A percentile compares a stretch with the other conserved stretches of the same genome.
Evolutionary conservation across 1,140 invertebrate species (phyloP).

Genomic region (Charaxes varanes): DNA sequence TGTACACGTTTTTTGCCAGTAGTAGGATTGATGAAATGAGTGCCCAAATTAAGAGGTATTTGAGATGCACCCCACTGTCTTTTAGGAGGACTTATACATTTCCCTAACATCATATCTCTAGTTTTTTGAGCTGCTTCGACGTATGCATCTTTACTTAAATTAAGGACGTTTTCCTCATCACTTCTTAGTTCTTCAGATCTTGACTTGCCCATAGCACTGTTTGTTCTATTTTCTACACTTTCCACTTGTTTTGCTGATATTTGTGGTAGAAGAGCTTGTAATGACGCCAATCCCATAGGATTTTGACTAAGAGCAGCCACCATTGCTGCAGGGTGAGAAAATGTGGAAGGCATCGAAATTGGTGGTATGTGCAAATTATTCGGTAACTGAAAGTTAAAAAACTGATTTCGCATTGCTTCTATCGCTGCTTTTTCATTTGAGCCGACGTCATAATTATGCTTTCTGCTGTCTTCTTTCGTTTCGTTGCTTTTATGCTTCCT

Average conservation of each 20-base stretch:
- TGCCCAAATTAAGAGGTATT: constrained; percentile 89
- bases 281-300: constrained; percentile 60
- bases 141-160: constrained; percentile 78
- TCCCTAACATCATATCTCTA: constrained; percentile 76
- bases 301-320: constrained; percentile 71
- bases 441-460: constrained; percentile 61
- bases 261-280: constrained; percentile 61
- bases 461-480: constrained; percentile 54
- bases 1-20: constrained; percentile 97
- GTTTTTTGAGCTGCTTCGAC: constrained; percentile 57
- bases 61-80: constrained; percentile 89
- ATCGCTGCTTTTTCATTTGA: constrained; percentile 65
- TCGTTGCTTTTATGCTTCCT: constrained; percentile 76
- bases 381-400: constrained; percentile 75
- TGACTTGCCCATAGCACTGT: constrained; percentile 26
- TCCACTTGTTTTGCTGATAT: constrained; percentile 51
- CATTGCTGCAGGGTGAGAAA: constrained; percentile 74
- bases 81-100: constrained; percentile 91
- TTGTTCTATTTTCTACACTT: constrained; percentile 34
- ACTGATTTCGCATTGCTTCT: constrained; percentile 76
- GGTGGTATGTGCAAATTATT: constrained; percentile 79
- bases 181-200: constrained; percentile 71
- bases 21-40: constrained; percentile 92
- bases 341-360: constrained; percentile 60
- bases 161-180: constrained; percentile 82